phyloP scores from a whole-genome alignment of 2,888 invertebrate species.

The Cryptus viduatorius region DNA sequence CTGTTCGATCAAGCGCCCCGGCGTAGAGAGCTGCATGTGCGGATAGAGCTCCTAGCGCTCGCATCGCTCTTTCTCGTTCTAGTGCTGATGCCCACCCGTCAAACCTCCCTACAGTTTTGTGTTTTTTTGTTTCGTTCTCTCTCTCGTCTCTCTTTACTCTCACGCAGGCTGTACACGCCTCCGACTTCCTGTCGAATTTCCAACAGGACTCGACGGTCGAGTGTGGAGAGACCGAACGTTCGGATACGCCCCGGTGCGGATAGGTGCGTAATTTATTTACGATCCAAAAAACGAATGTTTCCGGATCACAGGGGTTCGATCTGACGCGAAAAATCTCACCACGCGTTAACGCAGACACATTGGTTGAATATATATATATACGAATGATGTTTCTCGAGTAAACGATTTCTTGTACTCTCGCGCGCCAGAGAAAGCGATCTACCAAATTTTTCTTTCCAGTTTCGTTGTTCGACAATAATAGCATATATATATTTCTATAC shows the following conservation, averaged over 20 bases:
- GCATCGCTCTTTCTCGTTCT: not conserved
- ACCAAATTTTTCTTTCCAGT: slow-evolving; percentile 9
- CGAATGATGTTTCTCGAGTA: not conserved
- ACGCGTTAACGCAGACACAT: slow-evolving; percentile 25
- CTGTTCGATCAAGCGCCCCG: slow-evolving; percentile 69
- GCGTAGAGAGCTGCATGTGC: slow-evolving; percentile 47
- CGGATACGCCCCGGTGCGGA: slow-evolving; percentile 42
- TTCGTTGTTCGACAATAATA: slow-evolving; percentile 28
- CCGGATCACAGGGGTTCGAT: slow-evolving; percentile 54
- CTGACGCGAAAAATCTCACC: slow-evolving; percentile 59
- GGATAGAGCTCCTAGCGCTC: slow-evolving; percentile 28
- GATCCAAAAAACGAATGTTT: slow-evolving; percentile 63
- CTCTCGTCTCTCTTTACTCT: slow-evolving; percentile 18
- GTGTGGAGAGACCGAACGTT: slow-evolving; percentile 1
- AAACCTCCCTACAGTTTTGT: slow-evolving; percentile 18
- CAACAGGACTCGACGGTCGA: slow-evolving; percentile 17
- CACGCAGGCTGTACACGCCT: slow-evolving; percentile 34
- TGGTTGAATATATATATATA: slow-evolving; percentile 7
- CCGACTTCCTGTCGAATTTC: slow-evolving; percentile 45
- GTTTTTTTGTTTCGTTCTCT: not conserved
- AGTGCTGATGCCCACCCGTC: slow-evolving; percentile 38
- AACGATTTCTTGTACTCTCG: not conserved
- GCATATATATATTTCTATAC: not conserved
- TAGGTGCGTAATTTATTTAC: slow-evolving; percentile 66
- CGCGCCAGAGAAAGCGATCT: not conserved